A percentile compares a stretch with the other conserved stretches of the same genome.
phyloP scores from a whole-genome alignment of 2,113 vertebrate species.

The Chlorodrepanis virens region DNA sequence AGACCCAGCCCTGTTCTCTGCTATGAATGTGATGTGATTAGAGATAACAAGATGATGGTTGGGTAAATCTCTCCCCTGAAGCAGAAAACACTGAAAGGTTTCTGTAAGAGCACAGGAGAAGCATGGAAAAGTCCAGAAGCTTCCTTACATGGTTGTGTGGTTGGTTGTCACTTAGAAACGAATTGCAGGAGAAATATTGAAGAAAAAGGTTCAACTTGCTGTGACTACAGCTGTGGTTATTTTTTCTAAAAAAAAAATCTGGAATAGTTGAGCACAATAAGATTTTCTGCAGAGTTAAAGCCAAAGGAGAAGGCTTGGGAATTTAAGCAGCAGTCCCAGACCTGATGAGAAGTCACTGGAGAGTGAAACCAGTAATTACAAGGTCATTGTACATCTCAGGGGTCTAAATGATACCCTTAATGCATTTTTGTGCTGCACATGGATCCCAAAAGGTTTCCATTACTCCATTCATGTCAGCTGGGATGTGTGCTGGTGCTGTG shows the following conservation, averaged over 20 bases:
- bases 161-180: not conserved
- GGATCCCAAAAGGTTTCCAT: slow-evolving; percentile 11
- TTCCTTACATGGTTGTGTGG: not conserved
- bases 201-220: not conserved
- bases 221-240: not conserved
- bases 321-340: not conserved
- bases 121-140: not conserved
- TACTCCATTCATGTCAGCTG: not conserved
- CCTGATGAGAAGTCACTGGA: slow-evolving; percentile 48
- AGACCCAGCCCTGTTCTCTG: not conserved
- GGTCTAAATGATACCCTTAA: not conserved
- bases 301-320: not conserved
- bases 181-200: not conserved
- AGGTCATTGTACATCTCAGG: slow-evolving; percentile 21
- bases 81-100: not conserved
- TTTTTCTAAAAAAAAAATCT: not conserved
- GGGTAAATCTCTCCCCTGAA: not conserved
- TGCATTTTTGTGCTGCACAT: slow-evolving; percentile 4
- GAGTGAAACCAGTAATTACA: slow-evolving; percentile 50
- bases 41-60: not conserved
- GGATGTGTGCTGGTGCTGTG: not conserved
- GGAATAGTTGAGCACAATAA: not conserved
- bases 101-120: not conserved
- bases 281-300: slow-evolving; percentile 1
- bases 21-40: not conserved